Base-by-base conservation (phyloP, 2,797 vertebrate species). In the Ptychobarbus kaznakovi region DNA sequence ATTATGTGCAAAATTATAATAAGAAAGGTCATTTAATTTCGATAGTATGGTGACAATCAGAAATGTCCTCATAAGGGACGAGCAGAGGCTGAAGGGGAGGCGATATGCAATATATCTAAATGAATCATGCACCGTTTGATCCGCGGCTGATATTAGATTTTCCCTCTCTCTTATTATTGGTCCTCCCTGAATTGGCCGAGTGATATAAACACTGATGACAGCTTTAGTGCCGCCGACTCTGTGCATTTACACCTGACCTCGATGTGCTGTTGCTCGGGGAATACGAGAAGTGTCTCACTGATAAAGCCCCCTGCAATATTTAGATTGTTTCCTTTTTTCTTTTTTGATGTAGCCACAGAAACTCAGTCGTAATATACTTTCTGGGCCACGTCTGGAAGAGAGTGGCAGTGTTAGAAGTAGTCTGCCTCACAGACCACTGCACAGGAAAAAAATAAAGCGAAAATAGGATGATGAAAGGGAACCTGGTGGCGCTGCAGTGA, bases 251-350 rank as follows among this genome's bases (percentile, higher is more conserved):
- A 87, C 91, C 91, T 94, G 92, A 95, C 91, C 92, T 94, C 91
- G 70, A 74, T 89, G 56, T 85, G 91, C 91, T 93, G 93, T 94
- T 94, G 93, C 93, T 93, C 28, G 6, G 93, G 91, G 92, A 92
- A 90, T 79, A 40, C 42, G 90, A 89, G 88, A 88, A 79, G 68
- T 90, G 58, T 46, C 80, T 82, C n/a, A 5, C 80, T 80, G 72
- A 73, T 80, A 84, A 69, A 83, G 75, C 81, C 83, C 63, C 85
- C 85, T 81, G 83, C 58, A 81, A 81, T 88, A 90, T 87, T 88
- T 90, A 83, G 66, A 38, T 49, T 80, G 81, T 80, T 51, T 73
- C 0, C 18, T 69, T 76, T 74, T 75, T 11, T 4, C 7, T 77
- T 80, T 69, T 80, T 81, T 76, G 25, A 46, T 40, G 81, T 63